These are phyloP conservation scores for Crossaster papposus DNA, from an alignment of 53 echinoderm and acorn worm species.

Conservation along the genomic window DNA sequence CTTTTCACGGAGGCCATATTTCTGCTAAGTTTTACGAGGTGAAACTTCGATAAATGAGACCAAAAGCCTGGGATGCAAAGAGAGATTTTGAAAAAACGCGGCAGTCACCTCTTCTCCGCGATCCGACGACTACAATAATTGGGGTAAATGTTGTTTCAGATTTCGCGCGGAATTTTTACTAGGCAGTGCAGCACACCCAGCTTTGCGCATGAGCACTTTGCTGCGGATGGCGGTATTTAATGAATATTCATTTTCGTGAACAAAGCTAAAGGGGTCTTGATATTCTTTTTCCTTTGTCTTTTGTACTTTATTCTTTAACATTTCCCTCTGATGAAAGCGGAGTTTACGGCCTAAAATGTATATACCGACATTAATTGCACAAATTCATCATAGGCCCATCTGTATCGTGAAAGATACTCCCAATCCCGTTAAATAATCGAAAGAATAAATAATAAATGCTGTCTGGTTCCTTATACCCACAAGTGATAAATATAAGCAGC, in stretches of 20 bases:
- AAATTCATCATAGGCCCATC: neutral
- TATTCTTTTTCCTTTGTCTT: neutral
- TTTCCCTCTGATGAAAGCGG: neutral
- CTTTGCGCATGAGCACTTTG: conserved; percentile 46
- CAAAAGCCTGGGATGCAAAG: conserved; percentile 3
- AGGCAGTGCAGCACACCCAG: neutral
- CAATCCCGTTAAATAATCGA: no score
- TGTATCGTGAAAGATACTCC: neutral
- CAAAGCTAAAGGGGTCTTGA: neutral
- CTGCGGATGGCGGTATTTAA: neutral
- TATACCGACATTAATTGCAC: neutral
- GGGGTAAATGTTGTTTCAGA: conserved; percentile 32
- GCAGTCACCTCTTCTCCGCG: neutral
- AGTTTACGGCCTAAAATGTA: neutral
- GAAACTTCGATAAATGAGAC: neutral
- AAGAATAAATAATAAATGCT: conserved; percentile 52
- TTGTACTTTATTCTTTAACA: neutral
- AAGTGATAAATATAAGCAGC: neutral
- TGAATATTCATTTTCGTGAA: conserved; percentile 52
- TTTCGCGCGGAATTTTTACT: conserved; percentile 58
- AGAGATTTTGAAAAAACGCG: neutral
- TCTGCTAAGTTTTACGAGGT: neutral
- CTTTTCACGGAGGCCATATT: conserved; percentile 55
- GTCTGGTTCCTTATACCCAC: neutral
- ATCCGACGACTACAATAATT: neutral